Conservation (phyloP, 2,888 invertebrate genomes). For the Dicyrtomina minuta region DNA sequence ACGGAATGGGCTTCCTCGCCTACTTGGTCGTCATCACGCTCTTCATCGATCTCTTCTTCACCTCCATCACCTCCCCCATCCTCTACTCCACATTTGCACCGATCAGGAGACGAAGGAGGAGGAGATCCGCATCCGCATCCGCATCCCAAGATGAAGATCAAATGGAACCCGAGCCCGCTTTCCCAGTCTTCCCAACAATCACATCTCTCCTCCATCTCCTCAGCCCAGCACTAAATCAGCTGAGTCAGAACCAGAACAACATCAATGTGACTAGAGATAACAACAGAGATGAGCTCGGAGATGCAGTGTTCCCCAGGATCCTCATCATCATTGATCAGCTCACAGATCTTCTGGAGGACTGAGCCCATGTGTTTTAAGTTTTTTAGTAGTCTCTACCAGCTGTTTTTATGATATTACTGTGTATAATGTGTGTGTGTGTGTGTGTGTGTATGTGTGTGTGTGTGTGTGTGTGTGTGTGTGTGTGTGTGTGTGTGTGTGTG, state of each 20-base stretch:
- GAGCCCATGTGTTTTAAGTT: neutral
- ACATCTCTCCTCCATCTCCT: too few relatives aligned
- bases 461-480: too few relatives aligned
- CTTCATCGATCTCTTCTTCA: slow-evolving; percentile 52
- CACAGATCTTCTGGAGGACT: neutral
- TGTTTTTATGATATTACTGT: neutral
- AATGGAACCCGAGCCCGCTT: too few relatives aligned
- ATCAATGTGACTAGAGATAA: neutral
- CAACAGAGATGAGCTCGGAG: neutral
- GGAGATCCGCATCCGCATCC: too few relatives aligned
- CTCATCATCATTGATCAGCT: neutral
- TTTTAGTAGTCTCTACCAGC: neutral
- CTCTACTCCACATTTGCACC: slow-evolving; percentile 53
- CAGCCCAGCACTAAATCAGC: too few relatives aligned
- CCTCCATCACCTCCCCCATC: slow-evolving; percentile 52
- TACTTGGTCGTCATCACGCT: slow-evolving; percentile 46
- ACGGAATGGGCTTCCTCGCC: slow-evolving; percentile 51
- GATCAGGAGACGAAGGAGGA: slow-evolving; percentile 41
- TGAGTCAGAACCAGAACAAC: too few relatives aligned
- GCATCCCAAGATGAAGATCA: neutral
- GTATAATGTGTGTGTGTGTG: neutral
- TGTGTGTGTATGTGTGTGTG: neutral
- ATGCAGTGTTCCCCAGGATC: slow-evolving; percentile 3
- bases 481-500: too few relatives aligned
- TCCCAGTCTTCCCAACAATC: too few relatives aligned